Conservation (phyloP, 2,113 vertebrate species). For the Eublepharis macularius region DNA sequence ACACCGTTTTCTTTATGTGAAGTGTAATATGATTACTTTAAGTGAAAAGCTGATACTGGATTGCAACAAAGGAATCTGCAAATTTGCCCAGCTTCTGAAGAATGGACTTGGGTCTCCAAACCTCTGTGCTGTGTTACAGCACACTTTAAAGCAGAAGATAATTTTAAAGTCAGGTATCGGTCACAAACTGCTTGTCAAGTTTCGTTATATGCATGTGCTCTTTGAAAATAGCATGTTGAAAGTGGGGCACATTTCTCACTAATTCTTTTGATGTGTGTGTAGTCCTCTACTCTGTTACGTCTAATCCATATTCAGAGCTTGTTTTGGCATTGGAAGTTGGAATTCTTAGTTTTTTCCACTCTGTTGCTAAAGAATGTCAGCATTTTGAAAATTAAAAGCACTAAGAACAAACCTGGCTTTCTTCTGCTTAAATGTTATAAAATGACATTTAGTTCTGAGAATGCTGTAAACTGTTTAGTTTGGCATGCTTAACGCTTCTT, state of each 20-base stretch:
- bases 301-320: conserved; percentile 20
- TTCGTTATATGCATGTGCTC: conserved; percentile 5
- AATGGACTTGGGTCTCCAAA: conserved; percentile 45
- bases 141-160: conserved; percentile 44
- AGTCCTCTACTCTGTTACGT: conserved; percentile 34
- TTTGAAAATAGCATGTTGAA: conserved; percentile 4
- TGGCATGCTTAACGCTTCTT: neutral
- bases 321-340: neutral
- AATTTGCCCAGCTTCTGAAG: conserved; percentile 53
- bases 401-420: conserved; percentile 3
- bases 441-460: conserved; percentile 36
- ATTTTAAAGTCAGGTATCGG: conserved; percentile 52
- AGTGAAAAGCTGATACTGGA: conserved; percentile 56
- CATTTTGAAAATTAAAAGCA: conserved; percentile 43
- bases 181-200: neutral
- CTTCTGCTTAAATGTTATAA: conserved; percentile 36
- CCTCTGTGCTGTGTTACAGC: conserved; percentile 16
- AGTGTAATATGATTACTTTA: conserved; percentile 46
- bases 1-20: neutral
- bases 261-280: conserved; percentile 2
- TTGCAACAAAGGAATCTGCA: conserved; percentile 59
- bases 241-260: conserved; percentile 13
- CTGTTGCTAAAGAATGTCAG: conserved; percentile 8
- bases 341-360: neutral
- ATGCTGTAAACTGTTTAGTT: neutral